phyloP scores from a whole-genome alignment of 2,113 vertebrate species.

The Macrotis lagotis region DNA sequence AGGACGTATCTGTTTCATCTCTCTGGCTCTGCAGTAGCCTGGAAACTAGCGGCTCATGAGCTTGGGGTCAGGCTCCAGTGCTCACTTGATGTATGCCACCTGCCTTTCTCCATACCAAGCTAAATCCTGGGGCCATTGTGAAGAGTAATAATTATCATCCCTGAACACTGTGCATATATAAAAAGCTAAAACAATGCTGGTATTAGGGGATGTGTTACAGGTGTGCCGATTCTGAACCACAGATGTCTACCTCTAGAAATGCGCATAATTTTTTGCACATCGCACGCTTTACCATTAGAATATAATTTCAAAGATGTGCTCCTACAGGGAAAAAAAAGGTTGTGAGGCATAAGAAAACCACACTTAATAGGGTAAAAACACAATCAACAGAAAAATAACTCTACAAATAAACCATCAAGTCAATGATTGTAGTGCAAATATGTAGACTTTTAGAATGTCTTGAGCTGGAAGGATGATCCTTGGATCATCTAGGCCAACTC shows the following conservation, averaged over 20 bases:
- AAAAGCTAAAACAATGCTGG: not conserved
- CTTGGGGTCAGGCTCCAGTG: not conserved
- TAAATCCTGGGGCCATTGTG: slow-evolving; percentile 6
- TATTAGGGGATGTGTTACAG: not conserved
- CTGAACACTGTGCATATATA: slow-evolving; percentile 3
- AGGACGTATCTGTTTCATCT: slow-evolving; percentile 15
- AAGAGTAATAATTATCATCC: not conserved
- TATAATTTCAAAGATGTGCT: slow-evolving; percentile 14
- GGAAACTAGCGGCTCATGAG: slow-evolving; percentile 16
- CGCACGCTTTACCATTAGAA: slow-evolving; percentile 1
- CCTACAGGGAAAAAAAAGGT: not conserved
- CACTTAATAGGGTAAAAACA: slow-evolving; percentile 24
- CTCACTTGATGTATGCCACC: not conserved
- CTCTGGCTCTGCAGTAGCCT: slow-evolving; percentile 12
- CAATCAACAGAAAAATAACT: not conserved
- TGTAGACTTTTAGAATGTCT: not conserved
- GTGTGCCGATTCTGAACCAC: not conserved
- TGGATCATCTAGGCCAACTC: not conserved
- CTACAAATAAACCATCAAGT: not conserved
- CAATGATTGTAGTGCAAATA: not conserved
- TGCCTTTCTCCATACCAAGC: not conserved
- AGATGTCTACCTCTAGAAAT: not conserved
- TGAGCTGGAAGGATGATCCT: not conserved
- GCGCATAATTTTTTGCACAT: not conserved
- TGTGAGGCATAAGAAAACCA: not conserved